phyloP scores from a whole-genome alignment of 1,140 invertebrate genomes.

The Drosophila tani region DNA sequence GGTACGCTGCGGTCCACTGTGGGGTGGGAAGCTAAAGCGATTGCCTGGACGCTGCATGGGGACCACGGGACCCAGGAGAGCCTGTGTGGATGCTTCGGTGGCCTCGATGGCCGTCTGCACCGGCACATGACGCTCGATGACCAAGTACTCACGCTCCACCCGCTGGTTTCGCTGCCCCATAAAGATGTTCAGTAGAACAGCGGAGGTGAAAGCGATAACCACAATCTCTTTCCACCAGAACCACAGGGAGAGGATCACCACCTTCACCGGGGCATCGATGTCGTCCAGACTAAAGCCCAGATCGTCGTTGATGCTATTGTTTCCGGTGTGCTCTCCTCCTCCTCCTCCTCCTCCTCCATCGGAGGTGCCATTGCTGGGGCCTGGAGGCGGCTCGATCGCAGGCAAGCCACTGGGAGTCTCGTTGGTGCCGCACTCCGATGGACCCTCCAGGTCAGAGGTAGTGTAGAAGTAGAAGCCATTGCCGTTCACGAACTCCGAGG shows the following conservation, averaged over 20 bases:
- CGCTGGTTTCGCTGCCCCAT: slow-evolving; percentile 85
- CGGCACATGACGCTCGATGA: slow-evolving; percentile 85
- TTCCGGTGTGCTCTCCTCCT: slow-evolving; percentile 11
- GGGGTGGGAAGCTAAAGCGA: slow-evolving; percentile 37
- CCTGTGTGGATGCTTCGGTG: slow-evolving; percentile 78
- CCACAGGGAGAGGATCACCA: slow-evolving; percentile 90
- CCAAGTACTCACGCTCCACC: slow-evolving; percentile 79
- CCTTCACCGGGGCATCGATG: slow-evolving; percentile 86
- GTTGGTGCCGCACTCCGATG: slow-evolving; percentile 57
- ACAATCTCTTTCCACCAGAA: slow-evolving; percentile 94
- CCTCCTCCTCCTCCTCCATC: background rate
- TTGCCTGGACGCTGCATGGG: slow-evolving; percentile 48
- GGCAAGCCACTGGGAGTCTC: slow-evolving; percentile 42
- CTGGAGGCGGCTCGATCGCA: slow-evolving; percentile 33
- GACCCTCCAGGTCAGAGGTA: slow-evolving; percentile 72
- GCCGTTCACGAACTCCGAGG: slow-evolving; percentile 90
- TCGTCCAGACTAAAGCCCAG: slow-evolving; percentile 80
- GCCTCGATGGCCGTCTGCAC: slow-evolving; percentile 81
- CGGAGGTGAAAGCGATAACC: slow-evolving; percentile 88
- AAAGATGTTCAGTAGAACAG: slow-evolving; percentile 88
- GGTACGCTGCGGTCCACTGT: slow-evolving; percentile 45
- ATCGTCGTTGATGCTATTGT: slow-evolving; percentile 75
- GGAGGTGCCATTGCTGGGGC: slow-evolving; percentile 21
- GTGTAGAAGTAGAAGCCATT: slow-evolving; percentile 89
- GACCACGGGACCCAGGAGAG: slow-evolving; percentile 62